Conservation (phyloP, 2,113 vertebrate genomes). For the Trachemys scripta region DNA sequence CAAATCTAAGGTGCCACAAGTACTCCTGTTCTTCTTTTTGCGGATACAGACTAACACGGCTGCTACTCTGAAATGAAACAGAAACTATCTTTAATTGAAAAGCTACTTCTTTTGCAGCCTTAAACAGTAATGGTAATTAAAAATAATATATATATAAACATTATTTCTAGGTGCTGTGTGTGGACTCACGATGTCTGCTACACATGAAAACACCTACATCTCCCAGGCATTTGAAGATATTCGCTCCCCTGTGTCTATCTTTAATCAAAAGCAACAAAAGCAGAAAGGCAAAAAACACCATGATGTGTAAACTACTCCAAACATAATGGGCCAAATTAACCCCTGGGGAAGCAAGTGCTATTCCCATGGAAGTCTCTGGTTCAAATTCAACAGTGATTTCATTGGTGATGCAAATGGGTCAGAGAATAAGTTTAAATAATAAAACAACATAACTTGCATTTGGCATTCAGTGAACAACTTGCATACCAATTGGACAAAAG, state of each 20-base stretch:
- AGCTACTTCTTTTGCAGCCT: too few relatives aligned
- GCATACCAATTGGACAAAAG: background rate
- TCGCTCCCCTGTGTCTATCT: background rate
- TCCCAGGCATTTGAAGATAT: background rate
- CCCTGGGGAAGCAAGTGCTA: background rate
- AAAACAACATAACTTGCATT: background rate
- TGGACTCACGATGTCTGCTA: background rate
- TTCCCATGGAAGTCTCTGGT: background rate
- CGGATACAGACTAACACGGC: too few relatives aligned
- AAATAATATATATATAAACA: rapidly evolving
- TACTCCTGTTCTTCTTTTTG: too few relatives aligned
- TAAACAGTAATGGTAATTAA: background rate
- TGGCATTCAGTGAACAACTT: background rate
- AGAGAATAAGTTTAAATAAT: background rate
- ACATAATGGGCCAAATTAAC: background rate
- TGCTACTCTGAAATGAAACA: too few relatives aligned
- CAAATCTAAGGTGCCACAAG: too few relatives aligned
- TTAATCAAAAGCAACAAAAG: background rate
- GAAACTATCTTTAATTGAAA: background rate
- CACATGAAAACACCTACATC: background rate
- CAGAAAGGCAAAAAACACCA: background rate
- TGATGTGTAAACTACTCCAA: background rate
- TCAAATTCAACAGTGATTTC: background rate
- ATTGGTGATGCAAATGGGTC: rapidly evolving
- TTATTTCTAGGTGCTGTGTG: background rate